Base-by-base conservation (phyloP, 2,113 vertebrate genomes). In the Redunca redunca region DNA sequence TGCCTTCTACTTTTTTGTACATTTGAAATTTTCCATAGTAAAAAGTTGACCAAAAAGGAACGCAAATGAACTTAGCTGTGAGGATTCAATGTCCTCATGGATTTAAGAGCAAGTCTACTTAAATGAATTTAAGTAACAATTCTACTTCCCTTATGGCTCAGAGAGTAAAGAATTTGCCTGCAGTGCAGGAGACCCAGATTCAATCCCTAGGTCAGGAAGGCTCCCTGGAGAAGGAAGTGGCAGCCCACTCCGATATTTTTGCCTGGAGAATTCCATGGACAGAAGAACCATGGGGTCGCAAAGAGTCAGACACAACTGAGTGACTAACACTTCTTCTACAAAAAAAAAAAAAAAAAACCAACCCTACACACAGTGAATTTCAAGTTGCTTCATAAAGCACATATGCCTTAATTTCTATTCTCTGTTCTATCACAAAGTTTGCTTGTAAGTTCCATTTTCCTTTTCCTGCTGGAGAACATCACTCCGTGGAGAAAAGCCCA, bases 401-500 rank as follows among this genome's bases (percentile, higher is more conserved):
- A 0, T 2, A 7, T 7, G 2, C 88, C 15, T 50, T 55, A 16
- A 7, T 13, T 30, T 60, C 36, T 50, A 17, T 8, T 30, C 64
- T 23, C 52, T 0, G 0, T 36, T 23, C 60, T 36, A 9, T 7
- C 53, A 3, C 40, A 60, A 48, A 10, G 60, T 33, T 64, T 28
- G 6, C 21, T 5, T 4, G 14, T 4, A 7, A 30, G 33, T 17
- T 23, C 50, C 48, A 3, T 4, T 28, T 46, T 14, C 46, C 33
- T 36, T 19, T 28, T 25, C 40, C 12, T 23, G 52, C 23, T 0
- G 11, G 28, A 36, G 28, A 15, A 10, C 0, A 12, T 30, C 28
- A 0, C 50, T 40, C 23, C 2, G 3, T 5, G 4, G 62, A n/a
- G 30, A 40, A 19, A 48, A 40, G 12, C 28, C 9, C 16, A 1